Conservation (phyloP, 2,888 invertebrate genomes). For the Eulithis prunata region DNA sequence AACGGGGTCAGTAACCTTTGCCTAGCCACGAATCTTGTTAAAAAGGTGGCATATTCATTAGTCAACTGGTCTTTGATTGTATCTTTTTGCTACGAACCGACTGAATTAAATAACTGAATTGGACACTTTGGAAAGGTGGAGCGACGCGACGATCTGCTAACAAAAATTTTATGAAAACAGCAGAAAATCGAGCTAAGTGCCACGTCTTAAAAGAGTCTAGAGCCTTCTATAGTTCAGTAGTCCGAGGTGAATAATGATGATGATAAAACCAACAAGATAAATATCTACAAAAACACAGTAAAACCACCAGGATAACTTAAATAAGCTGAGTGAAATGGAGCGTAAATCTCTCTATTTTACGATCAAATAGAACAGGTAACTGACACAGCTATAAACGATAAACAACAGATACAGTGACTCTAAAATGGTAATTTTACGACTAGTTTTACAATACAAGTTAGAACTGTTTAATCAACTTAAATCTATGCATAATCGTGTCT, state of each 20-base stretch:
- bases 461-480: no score
- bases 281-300: slow-evolving; percentile 1
- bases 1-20: slow-evolving; percentile 5
- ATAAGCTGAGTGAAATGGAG: slow-evolving; percentile 9
- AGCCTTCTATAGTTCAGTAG: no score
- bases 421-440: slow-evolving; percentile 5
- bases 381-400: slow-evolving; percentile 3
- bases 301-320: not conserved
- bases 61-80: not conserved
- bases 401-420: not conserved
- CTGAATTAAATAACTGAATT: no score
- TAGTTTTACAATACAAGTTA: not conserved
- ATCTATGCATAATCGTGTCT: not conserved
- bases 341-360: slow-evolving; percentile 12
- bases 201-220: no score
- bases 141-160: no score
- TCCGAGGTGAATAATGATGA: no score
- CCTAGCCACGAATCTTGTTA: not conserved
- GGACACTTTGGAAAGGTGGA: no score
- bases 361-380: slow-evolving; percentile 3
- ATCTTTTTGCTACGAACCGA: no score
- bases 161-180: no score
- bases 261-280: not conserved
- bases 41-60: not conserved
- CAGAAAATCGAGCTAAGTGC: no score